Base-by-base conservation (phyloP, 2,888 invertebrate genomes). In the Ochropacha duplaris region DNA sequence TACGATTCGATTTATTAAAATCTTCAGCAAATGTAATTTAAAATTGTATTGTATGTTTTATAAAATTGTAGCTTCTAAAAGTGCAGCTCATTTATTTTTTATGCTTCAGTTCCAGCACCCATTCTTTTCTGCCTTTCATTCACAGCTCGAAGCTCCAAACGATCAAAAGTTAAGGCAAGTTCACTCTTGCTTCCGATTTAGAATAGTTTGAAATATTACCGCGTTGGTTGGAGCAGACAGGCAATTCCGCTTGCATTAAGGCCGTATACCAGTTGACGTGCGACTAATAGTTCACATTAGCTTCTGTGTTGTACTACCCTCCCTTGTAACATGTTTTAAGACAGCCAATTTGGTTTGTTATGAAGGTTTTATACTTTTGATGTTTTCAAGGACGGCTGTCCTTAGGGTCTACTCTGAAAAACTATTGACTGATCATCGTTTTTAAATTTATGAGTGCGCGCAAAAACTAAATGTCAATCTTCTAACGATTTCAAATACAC, bases 241-340 rank as follows among this genome's bases (percentile, higher is more conserved):
- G 54, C 56, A 56, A 59, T 59, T 55, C 52, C n/a, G 49, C 44
- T 26, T 49, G 50, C 39, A 55, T 59, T 56, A 56, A 28, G 24
- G 52, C 22, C 5, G 39, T 34, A 11, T 19, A 44, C 44, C 44
- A 44, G 44, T 19, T 44, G 34, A 22, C 39, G 22, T 34, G 22
- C 39, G 22, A 54, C 54, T 54, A 54, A 54, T 54, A 54, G 19
- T 22, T 54, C 24, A 22, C 54, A 54, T 54, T 54, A 36, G n/a
- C 54, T 39, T 22, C 54, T 54, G 39, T 36, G 50, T 22, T 34
- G 34, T 34, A 50, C 44, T 24, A 39, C 34, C 49, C 34, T 44
- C 19, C 16, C 31, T 31, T 44, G 44, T 44, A 44, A 19, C n/a
- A 44, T 44, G 16, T 14, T 44, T 44, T 19, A 19, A 44, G 44